Evolutionary conservation across 2,797 vertebrate species (phyloP), one percentile per base, ranked within the genome.

Genomic region (Sylvia borin): DNA sequence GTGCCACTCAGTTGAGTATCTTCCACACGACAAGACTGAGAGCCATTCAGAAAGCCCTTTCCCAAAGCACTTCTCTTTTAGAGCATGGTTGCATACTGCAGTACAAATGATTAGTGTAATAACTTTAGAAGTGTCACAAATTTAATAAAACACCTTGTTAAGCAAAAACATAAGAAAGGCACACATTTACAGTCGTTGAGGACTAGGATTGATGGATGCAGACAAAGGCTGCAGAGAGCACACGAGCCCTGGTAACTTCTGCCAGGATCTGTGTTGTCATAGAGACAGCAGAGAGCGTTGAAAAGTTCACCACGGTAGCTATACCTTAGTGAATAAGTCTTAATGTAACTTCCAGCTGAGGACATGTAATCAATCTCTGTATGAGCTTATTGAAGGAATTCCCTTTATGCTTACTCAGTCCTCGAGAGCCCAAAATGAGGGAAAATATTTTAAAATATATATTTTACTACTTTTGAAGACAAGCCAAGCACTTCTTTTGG

Each of bases 291-390:
- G 88, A 91, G 73, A 89, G 85, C 8, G 10, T 79, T 78, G 93
- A 94, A 92, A 96, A 94, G 94, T 93, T 95, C 94, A 91, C 92
- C 55, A 87, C 47, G 3, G 88, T 90, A 95, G 94, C 88, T 90
- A 92, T 92, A 96, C 94, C 93, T 96, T 76, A 85, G 96, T 72
- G 93, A 94, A 87, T 93, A 93, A 93, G 87, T 86, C 89, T 92
- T 97, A 96, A 95, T 91, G 95, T 83, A 96, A 95, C 95, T 90
- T 96, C 93, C 95, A 97, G 92, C 95, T 96, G 96, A 97, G 95
- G 95, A 96, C 68, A 77, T 79, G 96, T 71, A 95, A 96, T 96
- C 96, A 92, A 96, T 95, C 95, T 97, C 83, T 45, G 88, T 87
- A 94, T 67, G 72, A 94, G 90, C 90, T 95, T 95, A 96, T 89